These are phyloP conservation scores for Penaeus monodon DNA, from an alignment of 2,888 invertebrate species.

Conservation along the genomic window DNA sequence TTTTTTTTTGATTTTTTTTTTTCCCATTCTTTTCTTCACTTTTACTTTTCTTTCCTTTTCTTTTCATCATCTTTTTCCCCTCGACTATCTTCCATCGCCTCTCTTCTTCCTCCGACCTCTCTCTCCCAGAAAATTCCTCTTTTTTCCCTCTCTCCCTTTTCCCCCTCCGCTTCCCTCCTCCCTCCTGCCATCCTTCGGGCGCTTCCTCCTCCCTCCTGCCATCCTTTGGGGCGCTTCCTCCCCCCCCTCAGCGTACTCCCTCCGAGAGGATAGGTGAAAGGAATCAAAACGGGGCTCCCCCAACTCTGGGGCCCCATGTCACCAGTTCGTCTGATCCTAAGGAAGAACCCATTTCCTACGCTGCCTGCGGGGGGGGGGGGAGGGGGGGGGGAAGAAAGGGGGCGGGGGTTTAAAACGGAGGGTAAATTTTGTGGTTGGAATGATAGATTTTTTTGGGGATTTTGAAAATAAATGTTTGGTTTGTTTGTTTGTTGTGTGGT, in stretches of 20 bases:
- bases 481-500: constrained; percentile 64
- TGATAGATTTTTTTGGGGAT: too few species aligned
- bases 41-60: too few species aligned
- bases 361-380: constrained; percentile 73
- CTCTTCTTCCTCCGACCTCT: background rate
- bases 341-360: constrained; percentile 76
- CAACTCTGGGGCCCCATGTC: constrained; percentile 79
- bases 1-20: too few species aligned
- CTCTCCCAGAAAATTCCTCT: background rate
- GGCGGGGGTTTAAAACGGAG: background rate
- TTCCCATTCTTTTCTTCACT: too few species aligned
- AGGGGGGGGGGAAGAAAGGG: background rate
- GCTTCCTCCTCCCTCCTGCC: background rate
- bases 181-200: background rate
- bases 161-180: too few species aligned
- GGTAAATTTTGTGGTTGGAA: background rate
- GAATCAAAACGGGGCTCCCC: constrained; percentile 83
- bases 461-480: background rate
- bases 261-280: constrained; percentile 83
- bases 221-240: background rate
- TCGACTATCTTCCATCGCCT: background rate
- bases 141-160: background rate
- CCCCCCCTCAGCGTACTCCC: constrained; percentile 78
- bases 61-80: too few species aligned
- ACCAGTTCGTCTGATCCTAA: constrained; percentile 74